Base-by-base conservation (phyloP, 2,888 invertebrate species). In the Coleophora deauratella region DNA sequence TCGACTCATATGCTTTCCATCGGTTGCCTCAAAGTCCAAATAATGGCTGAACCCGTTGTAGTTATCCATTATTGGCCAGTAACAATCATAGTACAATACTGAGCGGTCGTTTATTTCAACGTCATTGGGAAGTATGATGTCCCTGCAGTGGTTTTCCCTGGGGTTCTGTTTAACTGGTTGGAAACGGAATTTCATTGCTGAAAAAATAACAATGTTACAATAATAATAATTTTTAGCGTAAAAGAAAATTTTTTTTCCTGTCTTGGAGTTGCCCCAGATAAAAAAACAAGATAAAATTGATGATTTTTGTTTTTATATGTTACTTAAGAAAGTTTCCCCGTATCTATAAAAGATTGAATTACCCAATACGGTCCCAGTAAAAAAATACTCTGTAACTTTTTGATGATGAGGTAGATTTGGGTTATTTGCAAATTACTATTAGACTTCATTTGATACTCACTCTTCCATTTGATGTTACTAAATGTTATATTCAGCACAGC, bases 111-210 rank as follows among this genome's bases (percentile, higher is more conserved):
- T 72, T 3, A 84, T 63, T 0, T 65, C 65, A 0, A 75, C 66
- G 42, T 79, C 67, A 33, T 80, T 76, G 0, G 78, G 70, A 45
- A 85, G 66, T 1, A 68, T 66, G 11, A 85, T 82, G 37, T 76
- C 74, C 12, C 81, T 68, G 58, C 85, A 84, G 46, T 84, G 81
- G 38, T 78, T 76, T 14, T 63, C 63, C 3, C 43, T 46, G 12
- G 56, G 51, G 2, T 53, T 55, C 33, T 59, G 52, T 14, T 65
- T 70, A 37, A 67, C 66, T 8, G 31, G 33, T 55, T 76, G 74
- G 46, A 85, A 84, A 12, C 82, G 72, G 48, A 85, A 84, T 37
- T 74, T 73, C 84, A 85, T 84, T 1, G 71, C 85, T 85, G 67
- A 6, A 72, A 36, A n/a, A n/a, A n/a, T n/a, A n/a, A n/a, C n/a